Percentiles rank a stretch among this genome's conserved stretches.
These are phyloP conservation scores for Peribatodes rhomboidaria DNA, from an alignment of 2,888 invertebrate genomes.

Conservation along the genomic window DNA sequence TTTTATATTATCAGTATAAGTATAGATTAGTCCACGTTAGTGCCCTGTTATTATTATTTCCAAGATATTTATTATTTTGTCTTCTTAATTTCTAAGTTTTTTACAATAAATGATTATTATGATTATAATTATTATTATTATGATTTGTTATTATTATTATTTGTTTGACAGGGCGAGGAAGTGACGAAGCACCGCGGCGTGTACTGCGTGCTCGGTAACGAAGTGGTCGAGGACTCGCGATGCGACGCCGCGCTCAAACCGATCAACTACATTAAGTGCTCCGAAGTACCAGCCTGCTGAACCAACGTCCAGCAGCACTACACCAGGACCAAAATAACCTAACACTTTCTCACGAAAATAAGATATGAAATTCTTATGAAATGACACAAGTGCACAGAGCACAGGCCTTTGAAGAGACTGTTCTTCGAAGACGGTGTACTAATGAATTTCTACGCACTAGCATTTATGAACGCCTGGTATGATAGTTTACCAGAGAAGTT, in stretches of 20 bases:
- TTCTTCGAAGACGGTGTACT: conserved; percentile 24
- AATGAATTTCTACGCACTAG: conserved; percentile 41
- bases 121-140: too few relatives aligned
- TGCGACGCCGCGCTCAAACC: conserved; percentile 90
- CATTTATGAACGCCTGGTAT: conserved; percentile 42
- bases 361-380: conserved; percentile 25
- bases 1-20: too few relatives aligned
- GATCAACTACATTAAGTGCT: conserved; percentile 89
- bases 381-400: conserved; percentile 36
- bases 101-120: too few relatives aligned
- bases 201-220: conserved; percentile 91
- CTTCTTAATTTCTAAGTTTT: too few relatives aligned
- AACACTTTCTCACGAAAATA: conserved; percentile 30
- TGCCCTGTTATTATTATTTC: too few relatives aligned
- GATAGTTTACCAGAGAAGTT: conserved; percentile 38
- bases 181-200: conserved; percentile 89
- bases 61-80: too few relatives aligned
- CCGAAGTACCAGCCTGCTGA: conserved; percentile 79
- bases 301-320: conserved; percentile 34
- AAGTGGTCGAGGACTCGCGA: conserved; percentile 90
- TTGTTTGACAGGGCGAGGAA: conserved; percentile 73
- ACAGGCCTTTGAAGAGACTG: conserved; percentile 19
- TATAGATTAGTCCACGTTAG: too few relatives aligned
- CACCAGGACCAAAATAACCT: conserved; percentile 2
- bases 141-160: neutral